Base-by-base conservation (phyloP, 2,797 vertebrate genomes). In the Hemibagrus guttatus region DNA sequence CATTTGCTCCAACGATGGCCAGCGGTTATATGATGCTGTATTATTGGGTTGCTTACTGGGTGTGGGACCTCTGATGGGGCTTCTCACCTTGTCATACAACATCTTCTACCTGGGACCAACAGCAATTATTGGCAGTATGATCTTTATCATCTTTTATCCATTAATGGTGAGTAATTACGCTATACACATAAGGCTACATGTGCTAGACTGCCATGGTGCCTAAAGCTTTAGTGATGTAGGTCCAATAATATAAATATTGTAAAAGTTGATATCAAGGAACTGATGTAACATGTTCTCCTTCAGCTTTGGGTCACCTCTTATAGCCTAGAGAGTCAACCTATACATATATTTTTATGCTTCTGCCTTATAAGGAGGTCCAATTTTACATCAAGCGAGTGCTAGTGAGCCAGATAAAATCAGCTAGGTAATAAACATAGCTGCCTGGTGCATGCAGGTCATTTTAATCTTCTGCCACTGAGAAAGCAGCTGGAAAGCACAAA, bases 1-100 rank as follows among this genome's bases (percentile, higher is more conserved):
- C 92, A 96, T 97, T 86, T 96, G 96, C 92, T 93, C 94, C 90
- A 95, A 92, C 75, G 96, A 97, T 17, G 96, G 96, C 86, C 95
- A 96, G 89, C 91, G 96, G 69, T 89, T 97, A 54, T 96, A 93
- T 87, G 96, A 97, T 85, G 95, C 95, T 0, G 95, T 94, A 80
- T 92, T 94, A 0, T 79, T 94, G 90, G 95, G 95, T 87, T 94
- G 94, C 88, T 92, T 96, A 91, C 90, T 97, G 85, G 95, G 93
- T 0, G 96, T 95, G 46, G 95, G 96, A 23, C 96, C 96, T 8
- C 87, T 97, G 69, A 93, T 96, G 86, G 96, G 93, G 42, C 69
- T 96, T 74, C 89, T 97, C 71, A 96, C 96, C 52, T 88, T 97
- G 72, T 90, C 93, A 78, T 97, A 96, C 92, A 96, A 96, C 11